Evolutionary conservation across 2,797 vertebrate genomes (phyloP).

Genomic region (Poeciliopsis paucimaculata): DNA sequence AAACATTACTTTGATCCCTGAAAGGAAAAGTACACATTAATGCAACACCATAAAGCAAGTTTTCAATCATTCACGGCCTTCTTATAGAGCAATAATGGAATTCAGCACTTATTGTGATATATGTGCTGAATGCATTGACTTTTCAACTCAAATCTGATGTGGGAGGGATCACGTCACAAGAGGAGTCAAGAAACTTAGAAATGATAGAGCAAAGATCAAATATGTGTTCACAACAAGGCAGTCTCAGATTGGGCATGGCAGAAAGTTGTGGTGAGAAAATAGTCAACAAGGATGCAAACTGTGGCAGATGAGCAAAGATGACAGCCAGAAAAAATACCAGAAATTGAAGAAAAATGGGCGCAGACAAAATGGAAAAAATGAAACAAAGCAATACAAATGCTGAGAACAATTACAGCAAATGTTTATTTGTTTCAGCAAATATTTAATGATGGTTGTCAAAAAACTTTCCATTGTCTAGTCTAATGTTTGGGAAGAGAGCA

Average conservation of each 20-base stretch:
- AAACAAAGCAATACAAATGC: background rate
- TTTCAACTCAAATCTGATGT: background rate
- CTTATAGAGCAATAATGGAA: background rate
- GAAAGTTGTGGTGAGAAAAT: background rate
- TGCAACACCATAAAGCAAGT: background rate
- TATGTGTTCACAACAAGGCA: background rate
- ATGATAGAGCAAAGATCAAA: background rate
- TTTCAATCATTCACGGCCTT: background rate
- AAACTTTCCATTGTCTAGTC: background rate
- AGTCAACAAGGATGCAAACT: background rate
- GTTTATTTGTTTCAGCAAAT: background rate
- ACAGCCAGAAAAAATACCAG: background rate
- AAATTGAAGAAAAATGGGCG: background rate
- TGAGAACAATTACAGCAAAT: background rate
- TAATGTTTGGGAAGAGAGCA: background rate
- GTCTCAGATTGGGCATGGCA: background rate
- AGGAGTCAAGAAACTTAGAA: background rate
- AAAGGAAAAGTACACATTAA: background rate
- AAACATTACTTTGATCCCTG: background rate
- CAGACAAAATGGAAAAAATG: background rate
- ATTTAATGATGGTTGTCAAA: background rate
- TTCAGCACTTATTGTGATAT: too few relatives aligned
- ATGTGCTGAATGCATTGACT: background rate
- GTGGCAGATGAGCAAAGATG: background rate
- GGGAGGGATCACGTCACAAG: background rate